Evolutionary conservation across 2,113 vertebrate species (phyloP).

Genomic region (Pseudopipra pipra): DNA sequence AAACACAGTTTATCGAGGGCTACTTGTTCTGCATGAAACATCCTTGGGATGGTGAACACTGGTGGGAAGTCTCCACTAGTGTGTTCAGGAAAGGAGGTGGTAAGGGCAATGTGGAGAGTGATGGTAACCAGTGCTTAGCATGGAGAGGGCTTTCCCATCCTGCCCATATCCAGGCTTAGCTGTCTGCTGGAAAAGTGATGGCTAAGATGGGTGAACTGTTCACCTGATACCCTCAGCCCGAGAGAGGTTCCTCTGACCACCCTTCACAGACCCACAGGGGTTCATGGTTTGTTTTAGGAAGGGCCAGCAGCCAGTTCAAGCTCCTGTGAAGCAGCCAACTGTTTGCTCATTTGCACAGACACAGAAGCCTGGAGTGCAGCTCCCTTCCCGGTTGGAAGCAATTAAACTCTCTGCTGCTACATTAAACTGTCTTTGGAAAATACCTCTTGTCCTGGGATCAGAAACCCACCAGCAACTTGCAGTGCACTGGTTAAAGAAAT

Average conservation of each 20-base stretch:
- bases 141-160: neutral
- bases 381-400: neutral
- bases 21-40: neutral
- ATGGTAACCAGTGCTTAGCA: neutral
- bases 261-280: accelerated
- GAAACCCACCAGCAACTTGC: neutral
- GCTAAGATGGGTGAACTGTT: neutral
- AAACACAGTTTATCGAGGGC: neutral
- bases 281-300: neutral
- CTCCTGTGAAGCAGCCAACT: neutral
- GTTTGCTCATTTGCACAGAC: neutral
- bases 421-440: conserved; percentile 10
- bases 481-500: neutral
- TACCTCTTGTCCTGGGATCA: neutral
- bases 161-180: neutral
- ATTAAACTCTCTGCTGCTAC: neutral
- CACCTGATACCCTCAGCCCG: neutral
- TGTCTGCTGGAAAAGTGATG: neutral
- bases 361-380: neutral
- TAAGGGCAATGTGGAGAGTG: accelerated
- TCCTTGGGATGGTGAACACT: neutral
- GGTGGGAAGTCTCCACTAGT: accelerated
- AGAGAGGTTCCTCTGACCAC: neutral
- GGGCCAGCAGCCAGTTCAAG: neutral
- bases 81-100: neutral